A percentile compares a stretch with the other conserved stretches of the same genome.
phyloP scores from a whole-genome alignment of 2,888 invertebrate genomes.

The Hoplodrina blanda region DNA sequence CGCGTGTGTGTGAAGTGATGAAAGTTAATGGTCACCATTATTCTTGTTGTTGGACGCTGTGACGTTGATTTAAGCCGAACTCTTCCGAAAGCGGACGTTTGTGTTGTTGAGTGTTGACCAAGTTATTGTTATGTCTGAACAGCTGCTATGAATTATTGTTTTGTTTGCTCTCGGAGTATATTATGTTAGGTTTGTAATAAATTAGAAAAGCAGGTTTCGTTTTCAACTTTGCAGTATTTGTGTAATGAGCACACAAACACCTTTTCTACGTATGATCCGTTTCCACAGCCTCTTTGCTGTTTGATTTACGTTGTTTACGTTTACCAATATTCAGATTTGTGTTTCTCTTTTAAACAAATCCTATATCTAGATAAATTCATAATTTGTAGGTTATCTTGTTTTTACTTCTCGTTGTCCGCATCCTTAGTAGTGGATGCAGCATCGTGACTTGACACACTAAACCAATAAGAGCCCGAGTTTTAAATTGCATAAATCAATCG shows the following conservation, averaged over 20 bases:
- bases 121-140: slow-evolving; percentile 50
- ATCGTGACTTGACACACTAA: slow-evolving; percentile 65
- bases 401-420: background rate
- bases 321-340: background rate
- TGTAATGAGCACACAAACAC: background rate
- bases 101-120: slow-evolving; percentile 53
- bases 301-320: background rate
- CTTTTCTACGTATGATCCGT: background rate
- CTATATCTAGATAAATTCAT: background rate
- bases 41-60: slow-evolving; percentile 49
- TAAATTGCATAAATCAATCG: slow-evolving; percentile 58
- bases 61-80: slow-evolving; percentile 62
- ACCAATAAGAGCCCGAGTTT: slow-evolving; percentile 56
- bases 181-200: slow-evolving; percentile 5
- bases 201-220: slow-evolving; percentile 6
- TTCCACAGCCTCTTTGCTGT: background rate
- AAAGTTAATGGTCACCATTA: slow-evolving; percentile 63
- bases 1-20: slow-evolving; percentile 63
- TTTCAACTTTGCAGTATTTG: background rate
- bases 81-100: slow-evolving; percentile 58
- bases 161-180: slow-evolving; percentile 29
- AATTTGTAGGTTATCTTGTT: background rate
- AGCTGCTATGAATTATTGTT: slow-evolving; percentile 51
- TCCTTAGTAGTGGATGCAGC: slow-evolving; percentile 47
- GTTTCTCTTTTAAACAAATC: background rate